These are phyloP conservation scores for Echinops telfairi DNA, from an alignment of 2,113 vertebrate genomes.

Conservation along the genomic window DNA sequence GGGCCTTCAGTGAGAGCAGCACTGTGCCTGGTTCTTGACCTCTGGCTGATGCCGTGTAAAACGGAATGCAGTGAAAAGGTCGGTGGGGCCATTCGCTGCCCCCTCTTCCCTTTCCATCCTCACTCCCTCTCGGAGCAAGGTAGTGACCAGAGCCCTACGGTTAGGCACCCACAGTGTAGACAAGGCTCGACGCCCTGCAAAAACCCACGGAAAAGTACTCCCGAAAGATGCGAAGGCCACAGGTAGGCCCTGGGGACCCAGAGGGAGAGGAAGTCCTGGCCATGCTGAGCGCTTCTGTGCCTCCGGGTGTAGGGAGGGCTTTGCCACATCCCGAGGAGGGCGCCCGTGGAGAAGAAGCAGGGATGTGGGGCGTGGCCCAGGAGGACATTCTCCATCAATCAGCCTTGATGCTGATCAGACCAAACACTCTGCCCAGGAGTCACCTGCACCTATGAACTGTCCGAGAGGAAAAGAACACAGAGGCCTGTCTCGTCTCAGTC, in stretches of 20 bases:
- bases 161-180: fast-evolving
- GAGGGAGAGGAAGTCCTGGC: background rate
- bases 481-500: slow-evolving; percentile 84
- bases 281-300: background rate
- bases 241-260: too few species aligned
- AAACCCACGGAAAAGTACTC: background rate
- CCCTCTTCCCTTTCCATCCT: background rate
- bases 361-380: background rate
- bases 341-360: background rate
- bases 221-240: fast-evolving
- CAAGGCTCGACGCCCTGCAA: background rate
- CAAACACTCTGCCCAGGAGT: slow-evolving; percentile 76
- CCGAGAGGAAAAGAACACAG: slow-evolving; percentile 54
- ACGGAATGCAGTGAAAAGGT: too few species aligned
- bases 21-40: too few species aligned
- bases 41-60: background rate
- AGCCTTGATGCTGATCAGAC: slow-evolving; percentile 80
- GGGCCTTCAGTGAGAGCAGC: background rate
- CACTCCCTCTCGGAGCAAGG: background rate
- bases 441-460: slow-evolving; percentile 59
- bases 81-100: background rate
- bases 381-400: too few species aligned
- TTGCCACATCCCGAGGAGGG: background rate
- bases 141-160: background rate
- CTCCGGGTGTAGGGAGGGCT: too few species aligned